Conservation (phyloP, 2,888 invertebrate genomes). For the Dryocosmus kuriphilus region DNA sequence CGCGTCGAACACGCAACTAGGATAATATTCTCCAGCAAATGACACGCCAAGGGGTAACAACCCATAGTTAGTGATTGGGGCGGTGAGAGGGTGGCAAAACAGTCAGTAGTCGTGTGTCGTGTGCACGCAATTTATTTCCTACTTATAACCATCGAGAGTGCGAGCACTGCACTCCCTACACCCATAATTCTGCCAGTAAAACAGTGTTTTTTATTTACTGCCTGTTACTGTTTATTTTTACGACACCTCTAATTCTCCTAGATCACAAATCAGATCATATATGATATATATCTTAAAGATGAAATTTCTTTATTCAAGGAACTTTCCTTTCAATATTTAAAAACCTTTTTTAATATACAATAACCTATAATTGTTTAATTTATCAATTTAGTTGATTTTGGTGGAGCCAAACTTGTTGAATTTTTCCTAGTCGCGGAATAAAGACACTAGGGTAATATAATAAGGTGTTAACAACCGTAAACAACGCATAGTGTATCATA, state of each 20-base stretch:
- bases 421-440: not conserved
- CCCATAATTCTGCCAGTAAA: slow-evolving; percentile 23
- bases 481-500: slow-evolving; percentile 23
- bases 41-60: slow-evolving; percentile 76
- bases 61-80: slow-evolving; percentile 74
- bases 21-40: slow-evolving; percentile 72
- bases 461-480: slow-evolving; percentile 38
- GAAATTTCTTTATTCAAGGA: not conserved
- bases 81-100: slow-evolving; percentile 56
- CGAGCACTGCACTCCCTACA: slow-evolving; percentile 28
- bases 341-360: not conserved
- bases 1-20: slow-evolving; percentile 66
- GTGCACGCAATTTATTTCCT: slow-evolving; percentile 61
- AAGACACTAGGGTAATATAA: slow-evolving; percentile 14
- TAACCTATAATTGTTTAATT: not conserved
- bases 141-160: slow-evolving; percentile 35
- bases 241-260: slow-evolving; percentile 8
- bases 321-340: not conserved
- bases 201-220: slow-evolving; percentile 27
- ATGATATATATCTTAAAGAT: not conserved
- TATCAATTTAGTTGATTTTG: not conserved
- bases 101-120: slow-evolving; percentile 45
- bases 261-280: slow-evolving; percentile 12
- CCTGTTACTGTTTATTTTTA: slow-evolving; percentile 33
- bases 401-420: not conserved